phyloP scores from a whole-genome alignment of 2,888 invertebrate species.

The Sympetrum striolatum region DNA sequence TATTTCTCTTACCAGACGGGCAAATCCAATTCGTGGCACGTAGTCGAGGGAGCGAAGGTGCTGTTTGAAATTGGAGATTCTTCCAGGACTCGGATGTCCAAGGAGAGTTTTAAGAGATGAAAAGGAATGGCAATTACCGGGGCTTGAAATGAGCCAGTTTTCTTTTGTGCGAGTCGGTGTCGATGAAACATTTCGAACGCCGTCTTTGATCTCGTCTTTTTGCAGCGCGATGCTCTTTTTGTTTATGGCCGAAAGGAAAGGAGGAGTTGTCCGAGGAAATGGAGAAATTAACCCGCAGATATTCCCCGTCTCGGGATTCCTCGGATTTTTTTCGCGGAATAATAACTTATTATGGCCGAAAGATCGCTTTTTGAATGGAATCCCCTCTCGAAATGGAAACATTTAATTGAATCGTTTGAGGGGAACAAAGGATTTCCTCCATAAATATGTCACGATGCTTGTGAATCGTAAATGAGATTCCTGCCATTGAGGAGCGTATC shows the following conservation, averaged over 20 bases:
- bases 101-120: neutral
- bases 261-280: neutral
- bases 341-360: slow-evolving; percentile 28
- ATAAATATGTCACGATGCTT: neutral
- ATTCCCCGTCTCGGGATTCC: neutral
- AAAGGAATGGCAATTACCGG: slow-evolving; percentile 35
- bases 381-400: neutral
- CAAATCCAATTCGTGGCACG: slow-evolving; percentile 9
- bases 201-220: slow-evolving; percentile 15
- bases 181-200: slow-evolving; percentile 13
- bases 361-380: slow-evolving; percentile 15
- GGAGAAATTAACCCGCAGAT: slow-evolving; percentile 20
- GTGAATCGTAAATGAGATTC: slow-evolving; percentile 7
- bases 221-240: neutral
- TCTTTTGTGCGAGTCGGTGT: slow-evolving; percentile 19
- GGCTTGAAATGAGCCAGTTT: neutral
- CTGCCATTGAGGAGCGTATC: neutral
- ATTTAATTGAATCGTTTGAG: slow-evolving; percentile 27
- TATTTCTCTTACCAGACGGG: neutral
- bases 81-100: neutral
- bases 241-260: neutral
- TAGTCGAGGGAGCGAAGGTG: neutral
- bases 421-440: slow-evolving; percentile 15
- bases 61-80: neutral
- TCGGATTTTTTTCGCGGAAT: slow-evolving; percentile 21